A percentile compares a stretch with the other conserved stretches of the same genome.
Conservation (phyloP, 2,113 vertebrate species). For the Globicephala melas region DNA sequence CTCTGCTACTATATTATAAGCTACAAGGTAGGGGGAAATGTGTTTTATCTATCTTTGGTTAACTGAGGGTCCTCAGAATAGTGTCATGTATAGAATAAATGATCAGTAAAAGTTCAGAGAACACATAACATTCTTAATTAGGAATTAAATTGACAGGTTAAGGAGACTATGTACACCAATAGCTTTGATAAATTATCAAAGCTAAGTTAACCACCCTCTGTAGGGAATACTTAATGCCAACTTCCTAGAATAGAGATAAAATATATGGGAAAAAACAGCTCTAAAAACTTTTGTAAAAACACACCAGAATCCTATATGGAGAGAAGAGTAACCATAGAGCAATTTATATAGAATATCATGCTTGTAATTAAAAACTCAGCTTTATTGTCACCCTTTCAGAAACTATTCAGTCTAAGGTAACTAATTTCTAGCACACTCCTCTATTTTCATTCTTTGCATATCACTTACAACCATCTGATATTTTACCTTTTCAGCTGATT, state of each 20-base stretch:
- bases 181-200: neutral
- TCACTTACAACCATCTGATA: neutral
- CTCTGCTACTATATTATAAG: neutral
- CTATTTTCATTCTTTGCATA: neutral
- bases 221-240: neutral
- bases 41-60: neutral
- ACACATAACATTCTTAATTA: neutral
- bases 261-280: neutral
- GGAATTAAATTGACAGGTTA: neutral
- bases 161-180: neutral
- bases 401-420: neutral
- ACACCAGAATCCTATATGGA: neutral
- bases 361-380: neutral
- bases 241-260: neutral
- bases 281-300: neutral
- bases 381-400: neutral
- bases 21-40: neutral
- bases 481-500: neutral
- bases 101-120: conserved; percentile 6
- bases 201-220: neutral
- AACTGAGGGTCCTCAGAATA: neutral
- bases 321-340: neutral
- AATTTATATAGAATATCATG: neutral
- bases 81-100: neutral
- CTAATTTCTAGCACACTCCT: neutral